phyloP scores from a whole-genome alignment of 2,888 invertebrate genomes.

The Lepas anatifera region DNA sequence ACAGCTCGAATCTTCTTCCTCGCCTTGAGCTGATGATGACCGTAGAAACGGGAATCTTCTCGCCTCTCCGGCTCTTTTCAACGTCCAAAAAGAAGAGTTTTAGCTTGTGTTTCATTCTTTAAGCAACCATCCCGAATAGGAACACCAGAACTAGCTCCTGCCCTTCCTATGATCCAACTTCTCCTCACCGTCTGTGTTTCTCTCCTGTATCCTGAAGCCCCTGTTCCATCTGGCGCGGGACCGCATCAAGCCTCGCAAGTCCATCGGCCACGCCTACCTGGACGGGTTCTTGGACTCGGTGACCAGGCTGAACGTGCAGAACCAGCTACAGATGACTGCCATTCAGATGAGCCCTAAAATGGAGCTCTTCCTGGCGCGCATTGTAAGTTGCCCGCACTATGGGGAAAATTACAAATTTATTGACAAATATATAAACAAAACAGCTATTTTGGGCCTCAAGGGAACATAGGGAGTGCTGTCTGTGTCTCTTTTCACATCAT shows the following conservation, averaged over 20 bases:
- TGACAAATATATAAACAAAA: too few relatives aligned
- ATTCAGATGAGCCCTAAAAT: not conserved
- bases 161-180: not conserved
- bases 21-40: too few relatives aligned
- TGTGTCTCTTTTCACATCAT: too few relatives aligned
- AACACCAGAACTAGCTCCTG: not conserved
- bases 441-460: too few relatives aligned
- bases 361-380: not conserved
- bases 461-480: too few relatives aligned
- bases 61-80: too few relatives aligned
- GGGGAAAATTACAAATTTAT: too few relatives aligned
- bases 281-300: not conserved
- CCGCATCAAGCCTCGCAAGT: not conserved
- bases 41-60: too few relatives aligned
- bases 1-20: too few relatives aligned
- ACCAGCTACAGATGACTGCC: not conserved
- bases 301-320: not conserved
- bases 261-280: not conserved
- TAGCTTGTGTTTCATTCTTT: too few relatives aligned
- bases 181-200: conserved; percentile 23
- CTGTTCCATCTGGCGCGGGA: not conserved
- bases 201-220: conserved; percentile 24
- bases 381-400: not conserved
- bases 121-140: too few relatives aligned
- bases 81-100: too few relatives aligned